These are phyloP conservation scores for Ispidina picta DNA, from an alignment of 2,797 vertebrate species.

Conservation along the genomic window DNA sequence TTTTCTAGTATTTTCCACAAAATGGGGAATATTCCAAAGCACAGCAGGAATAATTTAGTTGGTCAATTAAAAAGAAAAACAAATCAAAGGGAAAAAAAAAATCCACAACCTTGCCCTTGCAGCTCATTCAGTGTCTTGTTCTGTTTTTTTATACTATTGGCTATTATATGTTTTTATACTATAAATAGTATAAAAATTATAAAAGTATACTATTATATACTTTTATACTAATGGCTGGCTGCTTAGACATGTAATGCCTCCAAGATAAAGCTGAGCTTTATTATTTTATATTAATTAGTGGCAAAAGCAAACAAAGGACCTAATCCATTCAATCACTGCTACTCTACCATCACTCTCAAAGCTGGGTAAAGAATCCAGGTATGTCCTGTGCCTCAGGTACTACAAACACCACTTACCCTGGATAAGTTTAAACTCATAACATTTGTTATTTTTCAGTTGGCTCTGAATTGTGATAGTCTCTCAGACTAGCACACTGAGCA, in stretches of 20 bases:
- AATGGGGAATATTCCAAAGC: not conserved
- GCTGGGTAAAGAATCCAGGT: not conserved
- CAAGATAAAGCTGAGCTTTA: not conserved
- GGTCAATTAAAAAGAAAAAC: not conserved
- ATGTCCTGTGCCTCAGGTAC: not conserved
- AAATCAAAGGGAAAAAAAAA: no score
- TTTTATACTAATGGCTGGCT: not conserved
- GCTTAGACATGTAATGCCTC: not conserved
- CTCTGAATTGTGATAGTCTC: not conserved
- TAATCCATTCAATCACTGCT: not conserved
- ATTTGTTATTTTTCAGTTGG: not conserved
- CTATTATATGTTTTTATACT: no score
- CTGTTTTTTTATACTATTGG: not conserved
- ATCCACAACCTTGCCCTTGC: rapidly evolving
- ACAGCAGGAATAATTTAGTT: not conserved
- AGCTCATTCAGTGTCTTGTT: not conserved
- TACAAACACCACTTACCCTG: not conserved
- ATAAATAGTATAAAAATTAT: no score
- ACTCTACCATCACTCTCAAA: not conserved
- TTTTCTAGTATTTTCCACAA: not conserved
- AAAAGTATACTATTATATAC: no score
- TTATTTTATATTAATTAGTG: conserved; percentile 7
- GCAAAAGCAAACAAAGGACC: not conserved
- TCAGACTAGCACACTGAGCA: not conserved
- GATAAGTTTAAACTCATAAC: not conserved